Percentiles rank a stretch among this genome's conserved stretches.
phyloP scores from a whole-genome alignment of 2,797 vertebrate species.

The Clarias pachynema region DNA sequence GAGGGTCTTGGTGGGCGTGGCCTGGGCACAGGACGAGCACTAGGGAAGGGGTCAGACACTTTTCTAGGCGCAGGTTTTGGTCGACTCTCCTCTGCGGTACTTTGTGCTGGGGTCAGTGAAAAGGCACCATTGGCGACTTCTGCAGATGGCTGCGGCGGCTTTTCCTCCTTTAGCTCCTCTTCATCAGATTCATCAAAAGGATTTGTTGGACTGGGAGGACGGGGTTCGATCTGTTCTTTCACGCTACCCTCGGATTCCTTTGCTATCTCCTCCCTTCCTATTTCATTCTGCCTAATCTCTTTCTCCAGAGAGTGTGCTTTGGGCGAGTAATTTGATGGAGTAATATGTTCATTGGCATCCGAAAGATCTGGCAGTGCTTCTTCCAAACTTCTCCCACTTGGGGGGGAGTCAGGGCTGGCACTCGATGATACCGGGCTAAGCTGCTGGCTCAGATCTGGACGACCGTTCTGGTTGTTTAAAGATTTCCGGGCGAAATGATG shows the following conservation, averaged over 20 bases:
- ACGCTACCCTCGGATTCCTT: background rate
- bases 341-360: constrained; percentile 13
- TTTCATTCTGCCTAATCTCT: constrained; percentile 37
- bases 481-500: constrained; percentile 79
- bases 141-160: constrained; percentile 52
- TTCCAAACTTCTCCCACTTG: constrained; percentile 49
- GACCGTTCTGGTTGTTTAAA: constrained; percentile 71
- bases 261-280: constrained; percentile 40
- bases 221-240: constrained; percentile 16
- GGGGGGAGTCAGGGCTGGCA: constrained; percentile 43
- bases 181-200: constrained; percentile 79
- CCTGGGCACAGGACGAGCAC: constrained; percentile 68
- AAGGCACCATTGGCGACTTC: constrained; percentile 54
- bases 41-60: constrained; percentile 63
- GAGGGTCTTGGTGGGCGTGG: constrained; percentile 57
- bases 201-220: constrained; percentile 70
- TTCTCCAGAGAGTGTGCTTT: constrained; percentile 49
- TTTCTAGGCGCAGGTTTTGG: constrained; percentile 77
- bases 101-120: constrained; percentile 46
- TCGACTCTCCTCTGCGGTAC: constrained; percentile 50
- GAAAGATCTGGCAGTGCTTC: constrained; percentile 42
- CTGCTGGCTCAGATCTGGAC: constrained; percentile 70
- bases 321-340: constrained; percentile 16
- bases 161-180: constrained; percentile 61
- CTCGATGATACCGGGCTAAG: constrained; percentile 45